phyloP scores from a whole-genome alignment of 2,113 vertebrate species.

The Sander vitreus region DNA sequence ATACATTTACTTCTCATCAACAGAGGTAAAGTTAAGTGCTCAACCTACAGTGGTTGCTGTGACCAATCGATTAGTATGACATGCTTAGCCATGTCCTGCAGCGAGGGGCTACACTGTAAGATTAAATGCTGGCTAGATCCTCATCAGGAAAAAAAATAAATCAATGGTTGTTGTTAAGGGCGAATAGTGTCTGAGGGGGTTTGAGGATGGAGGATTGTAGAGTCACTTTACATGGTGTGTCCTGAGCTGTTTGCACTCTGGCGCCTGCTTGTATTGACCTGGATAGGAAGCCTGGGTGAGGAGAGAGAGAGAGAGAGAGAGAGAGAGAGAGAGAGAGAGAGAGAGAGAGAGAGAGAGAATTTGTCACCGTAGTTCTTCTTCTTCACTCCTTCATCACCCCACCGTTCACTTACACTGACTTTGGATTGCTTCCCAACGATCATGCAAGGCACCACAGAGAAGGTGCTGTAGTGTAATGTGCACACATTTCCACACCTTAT shows the following conservation, averaged over 20 bases:
- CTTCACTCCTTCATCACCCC: not conserved
- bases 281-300: conserved; percentile 72
- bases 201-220: conserved; percentile 64
- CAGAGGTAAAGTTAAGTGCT: conserved; percentile 37
- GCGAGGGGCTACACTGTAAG: conserved; percentile 93
- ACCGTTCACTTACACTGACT: conserved; percentile 8
- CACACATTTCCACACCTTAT: not conserved
- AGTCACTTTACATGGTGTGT: conserved; percentile 89
- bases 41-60: conserved; percentile 16
- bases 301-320: not conserved
- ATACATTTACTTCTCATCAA: conserved; percentile 31
- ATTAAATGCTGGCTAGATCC: conserved; percentile 96
- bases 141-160: conserved; percentile 92
- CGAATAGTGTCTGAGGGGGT: conserved; percentile 81
- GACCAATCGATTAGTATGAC: conserved; percentile 93
- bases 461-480: not conserved
- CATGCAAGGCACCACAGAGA: not conserved
- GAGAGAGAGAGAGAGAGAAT: conserved; percentile 36
- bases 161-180: conserved; percentile 93
- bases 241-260: conserved; percentile 86
- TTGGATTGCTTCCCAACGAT: conserved; percentile 19
- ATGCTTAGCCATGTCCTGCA: conserved; percentile 92
- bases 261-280: conserved; percentile 90
- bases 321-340: too few relatives aligned
- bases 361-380: conserved; percentile 40